Evolutionary conservation across 2,888 invertebrate species (phyloP).

Genomic region (Phymatocera aterrima): DNA sequence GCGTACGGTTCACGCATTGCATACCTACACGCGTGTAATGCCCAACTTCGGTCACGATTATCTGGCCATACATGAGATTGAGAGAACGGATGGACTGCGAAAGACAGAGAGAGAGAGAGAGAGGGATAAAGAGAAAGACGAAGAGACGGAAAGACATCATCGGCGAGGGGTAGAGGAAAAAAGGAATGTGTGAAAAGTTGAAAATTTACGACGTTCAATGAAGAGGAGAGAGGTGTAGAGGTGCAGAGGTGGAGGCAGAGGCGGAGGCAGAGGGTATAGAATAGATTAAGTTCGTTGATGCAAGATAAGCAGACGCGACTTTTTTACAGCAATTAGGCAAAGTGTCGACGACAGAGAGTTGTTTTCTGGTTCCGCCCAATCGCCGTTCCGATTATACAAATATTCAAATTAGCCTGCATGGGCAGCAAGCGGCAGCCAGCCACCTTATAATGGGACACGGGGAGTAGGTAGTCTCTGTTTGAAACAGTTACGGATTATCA

Average conservation of each 20-base stretch:
- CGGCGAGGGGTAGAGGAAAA: neutral
- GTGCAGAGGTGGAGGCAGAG: neutral
- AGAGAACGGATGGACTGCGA: neutral
- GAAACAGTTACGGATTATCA: slow-evolving; percentile 74
- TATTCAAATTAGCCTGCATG: slow-evolving; percentile 69
- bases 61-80: slow-evolving; percentile 2
- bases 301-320: slow-evolving; percentile 17
- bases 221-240: neutral
- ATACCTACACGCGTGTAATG: neutral
- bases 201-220: neutral
- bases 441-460: neutral
- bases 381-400: slow-evolving; percentile 74
- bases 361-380: slow-evolving; percentile 72
- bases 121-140: neutral
- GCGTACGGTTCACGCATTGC: neutral
- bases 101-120: neutral
- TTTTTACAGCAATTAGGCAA: slow-evolving; percentile 51
- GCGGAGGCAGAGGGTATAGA: neutral
- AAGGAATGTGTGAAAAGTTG: neutral
- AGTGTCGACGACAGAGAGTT: slow-evolving; percentile 67
- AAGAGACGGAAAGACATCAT: neutral
- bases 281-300: slow-evolving; percentile 17
- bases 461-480: slow-evolving; percentile 62
- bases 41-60: neutral
- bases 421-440: neutral